A percentile compares a stretch with the other conserved stretches of the same genome.
These are phyloP conservation scores for Ophraella communa DNA, from an alignment of 2,888 invertebrate species.

Conservation along the genomic window DNA sequence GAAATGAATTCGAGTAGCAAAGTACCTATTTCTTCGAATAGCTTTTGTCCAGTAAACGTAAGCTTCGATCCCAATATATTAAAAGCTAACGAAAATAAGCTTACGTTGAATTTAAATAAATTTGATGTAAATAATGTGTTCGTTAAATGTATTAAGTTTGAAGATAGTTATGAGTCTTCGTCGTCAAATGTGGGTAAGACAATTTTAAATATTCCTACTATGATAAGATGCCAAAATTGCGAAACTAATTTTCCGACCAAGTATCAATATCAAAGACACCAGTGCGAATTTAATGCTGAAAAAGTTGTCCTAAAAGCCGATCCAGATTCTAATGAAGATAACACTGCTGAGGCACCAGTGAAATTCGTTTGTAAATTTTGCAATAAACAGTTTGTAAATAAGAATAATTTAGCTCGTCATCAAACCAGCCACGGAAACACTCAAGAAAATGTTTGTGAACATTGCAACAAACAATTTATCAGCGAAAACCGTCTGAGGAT, in stretches of 20 bases:
- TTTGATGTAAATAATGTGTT: conserved; percentile 27
- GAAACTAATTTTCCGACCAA: conserved; percentile 60
- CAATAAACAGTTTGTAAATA: conserved; percentile 58
- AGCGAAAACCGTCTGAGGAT: conserved; percentile 58
- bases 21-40: conserved; percentile 47
- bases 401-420: conserved; percentile 57
- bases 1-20: conserved; percentile 50
- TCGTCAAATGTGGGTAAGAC: conserved; percentile 4
- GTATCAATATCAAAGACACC: conserved; percentile 60
- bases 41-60: conserved; percentile 42
- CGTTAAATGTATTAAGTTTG: conserved; percentile 30
- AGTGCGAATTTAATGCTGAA: conserved; percentile 59
- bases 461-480: conserved; percentile 59
- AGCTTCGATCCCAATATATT: conserved; percentile 24
- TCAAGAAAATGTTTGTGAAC: conserved; percentile 57
- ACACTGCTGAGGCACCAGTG: conserved; percentile 53
- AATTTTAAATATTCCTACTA: conserved; percentile 47
- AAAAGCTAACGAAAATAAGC: conserved; percentile 26
- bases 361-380: conserved; percentile 57
- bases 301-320: conserved; percentile 58
- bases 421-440: conserved; percentile 55
- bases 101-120: conserved; percentile 27
- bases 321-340: conserved; percentile 52
- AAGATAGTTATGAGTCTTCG: conserved; percentile 10
- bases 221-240: conserved; percentile 59